Evolutionary conservation across 2,888 invertebrate genomes (phyloP), one percentile per base, ranked within the genome.

Genomic region (Drosophila monieri): DNA sequence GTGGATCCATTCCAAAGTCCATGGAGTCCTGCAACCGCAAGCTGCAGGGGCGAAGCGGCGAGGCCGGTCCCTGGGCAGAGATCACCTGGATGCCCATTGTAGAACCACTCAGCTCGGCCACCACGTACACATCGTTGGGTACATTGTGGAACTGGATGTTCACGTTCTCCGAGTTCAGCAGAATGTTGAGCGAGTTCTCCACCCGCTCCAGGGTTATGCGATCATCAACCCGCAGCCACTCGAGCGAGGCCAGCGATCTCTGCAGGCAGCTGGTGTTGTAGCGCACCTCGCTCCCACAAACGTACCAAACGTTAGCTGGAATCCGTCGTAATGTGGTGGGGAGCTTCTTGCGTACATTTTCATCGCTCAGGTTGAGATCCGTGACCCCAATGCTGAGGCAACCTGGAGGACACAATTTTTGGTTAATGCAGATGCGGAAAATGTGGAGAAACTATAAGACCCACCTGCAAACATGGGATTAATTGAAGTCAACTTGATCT

Each of bases 191-290:
- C 18, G 93, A 93, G 8, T 94, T 94, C 23, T 93, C 92, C 0
- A 95, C 94, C 76, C 95, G 93, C 88, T 96, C 95, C 21, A 97
- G 91, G 0, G 96, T 96, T 32, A 96, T 93, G 55, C 95, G 93
- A 90, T 97, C 97, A 1, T 96, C 96, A 0, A 94, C 94, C 25
- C 96, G 94, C 12, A 98, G 92, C 95, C 97, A 96, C 76, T 97
- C 96, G 75, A 98, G 93, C 0, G 93, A 94, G 0, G 94, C 93
- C 70, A 92, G 89, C 9, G 95, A 95, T 60, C 94, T 93, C 83
- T 94, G 94, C 30, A 96, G 88, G 21, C 95, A 92, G 73, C 93
- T 93, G 10, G 94, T 94, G 89, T 94, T 95, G 77, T 94, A 94
- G 55, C 94, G 93, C 5, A 96, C 93, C 90, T 96, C 95, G 85